Conservation (phyloP, 2,797 vertebrate genomes). For the Tapirus indicus region DNA sequence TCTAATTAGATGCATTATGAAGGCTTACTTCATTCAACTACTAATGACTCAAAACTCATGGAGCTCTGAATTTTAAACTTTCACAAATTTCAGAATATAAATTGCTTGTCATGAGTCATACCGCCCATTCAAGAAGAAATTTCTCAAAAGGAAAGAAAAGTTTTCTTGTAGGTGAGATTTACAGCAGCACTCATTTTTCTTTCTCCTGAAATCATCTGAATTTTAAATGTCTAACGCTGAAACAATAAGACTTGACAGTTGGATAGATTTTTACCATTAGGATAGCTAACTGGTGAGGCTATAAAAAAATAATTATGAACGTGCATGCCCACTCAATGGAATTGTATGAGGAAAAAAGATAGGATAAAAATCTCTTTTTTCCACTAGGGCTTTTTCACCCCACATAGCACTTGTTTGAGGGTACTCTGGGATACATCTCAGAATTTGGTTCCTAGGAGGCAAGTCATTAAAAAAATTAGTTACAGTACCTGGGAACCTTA, state of each 20-base stretch:
- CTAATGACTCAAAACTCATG: conserved; percentile 81
- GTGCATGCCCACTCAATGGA: conserved; percentile 3
- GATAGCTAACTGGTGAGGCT: conserved; percentile 26
- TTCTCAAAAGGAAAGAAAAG: conserved; percentile 61
- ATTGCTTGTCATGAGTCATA: conserved; percentile 80
- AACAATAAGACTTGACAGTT: conserved; percentile 40
- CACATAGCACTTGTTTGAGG: conserved; percentile 16
- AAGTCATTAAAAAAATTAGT: conserved; percentile 18
- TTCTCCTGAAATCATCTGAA: conserved; percentile 44
- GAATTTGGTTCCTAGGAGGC: conserved; percentile 25
- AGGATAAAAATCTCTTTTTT: not conserved
- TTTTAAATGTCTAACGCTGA: conserved; percentile 65
- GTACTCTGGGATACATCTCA: not conserved
- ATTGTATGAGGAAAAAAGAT: not conserved
- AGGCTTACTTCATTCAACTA: conserved; percentile 79
- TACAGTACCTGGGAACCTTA: not conserved
- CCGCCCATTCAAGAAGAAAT: conserved; percentile 70
- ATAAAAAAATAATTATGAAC: conserved; percentile 56
- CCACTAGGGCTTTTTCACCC: not conserved
- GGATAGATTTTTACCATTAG: conserved; percentile 33
- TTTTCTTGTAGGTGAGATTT: conserved; percentile 50
- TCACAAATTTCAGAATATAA: conserved; percentile 85
- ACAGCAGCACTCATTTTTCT: conserved; percentile 29
- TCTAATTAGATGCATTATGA: conserved; percentile 65
- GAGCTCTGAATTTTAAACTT: conserved; percentile 83